Evolutionary conservation across 92 coral and sea anemone genomes (phyloP).

Genomic region (Isaurus tuberculatus): DNA sequence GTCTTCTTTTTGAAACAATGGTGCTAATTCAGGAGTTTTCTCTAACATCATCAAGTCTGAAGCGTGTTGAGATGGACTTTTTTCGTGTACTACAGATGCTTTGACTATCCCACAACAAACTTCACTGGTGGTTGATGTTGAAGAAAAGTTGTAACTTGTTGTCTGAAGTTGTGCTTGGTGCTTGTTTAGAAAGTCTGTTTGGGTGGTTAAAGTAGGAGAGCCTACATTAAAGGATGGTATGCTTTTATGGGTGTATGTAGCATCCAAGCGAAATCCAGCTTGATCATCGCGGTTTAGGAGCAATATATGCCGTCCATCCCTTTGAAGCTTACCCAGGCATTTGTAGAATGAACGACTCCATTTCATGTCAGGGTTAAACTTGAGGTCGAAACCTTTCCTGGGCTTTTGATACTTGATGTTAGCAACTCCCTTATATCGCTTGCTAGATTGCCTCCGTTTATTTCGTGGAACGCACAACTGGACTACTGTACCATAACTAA

Average conservation of each 20-base stretch:
- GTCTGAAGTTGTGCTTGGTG: conserved; percentile 45
- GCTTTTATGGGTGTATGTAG: conserved; percentile 48
- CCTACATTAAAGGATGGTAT: conserved; percentile 30
- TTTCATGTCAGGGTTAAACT: conserved; percentile 31
- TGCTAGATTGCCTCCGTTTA: conserved; percentile 25
- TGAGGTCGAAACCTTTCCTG: conserved; percentile 21
- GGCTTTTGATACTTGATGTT: conserved; percentile 9
- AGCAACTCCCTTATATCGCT: conserved; percentile 11
- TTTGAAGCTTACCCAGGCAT: conserved; percentile 35
- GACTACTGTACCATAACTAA: conserved; percentile 33
- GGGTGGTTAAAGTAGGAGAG: conserved; percentile 29
- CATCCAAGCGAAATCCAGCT: conserved; percentile 16
- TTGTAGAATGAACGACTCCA: conserved; percentile 43
- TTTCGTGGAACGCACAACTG: conserved; percentile 24
- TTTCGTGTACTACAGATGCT: conserved; percentile 48
- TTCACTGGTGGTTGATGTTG: conserved; percentile 44
- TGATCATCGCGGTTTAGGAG: conserved; percentile 50
- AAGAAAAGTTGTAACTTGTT: conserved; percentile 41
- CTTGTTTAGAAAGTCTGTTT: conserved; percentile 48
- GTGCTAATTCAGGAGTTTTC: conserved; percentile 8
- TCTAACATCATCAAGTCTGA: conserved; percentile 28
- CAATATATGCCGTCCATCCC: conserved; percentile 40
- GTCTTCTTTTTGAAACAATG: conserved; percentile 25
- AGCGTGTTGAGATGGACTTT: conserved; percentile 48
- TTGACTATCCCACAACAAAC: conserved; percentile 51